These are phyloP conservation scores for Cybosia mesomella DNA, from an alignment of 2,888 invertebrate species.

Conservation along the genomic window DNA sequence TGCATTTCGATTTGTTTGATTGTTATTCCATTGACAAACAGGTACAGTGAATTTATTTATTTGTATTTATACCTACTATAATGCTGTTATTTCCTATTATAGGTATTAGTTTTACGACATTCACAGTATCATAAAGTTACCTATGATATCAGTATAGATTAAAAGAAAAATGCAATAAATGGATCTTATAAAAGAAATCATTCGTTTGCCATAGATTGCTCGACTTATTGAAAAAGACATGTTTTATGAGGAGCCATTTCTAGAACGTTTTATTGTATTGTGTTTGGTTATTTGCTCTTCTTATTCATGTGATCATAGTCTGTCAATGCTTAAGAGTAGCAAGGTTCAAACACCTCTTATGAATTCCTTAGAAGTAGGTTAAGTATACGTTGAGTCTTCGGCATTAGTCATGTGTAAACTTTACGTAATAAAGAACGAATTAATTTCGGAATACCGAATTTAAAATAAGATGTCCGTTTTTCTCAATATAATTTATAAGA, in stretches of 20 bases:
- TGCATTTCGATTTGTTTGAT: not conserved
- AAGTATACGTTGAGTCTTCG: constrained; percentile 4
- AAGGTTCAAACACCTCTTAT: constrained; percentile 21
- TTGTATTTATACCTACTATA: not conserved
- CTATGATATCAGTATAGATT: too few relatives aligned
- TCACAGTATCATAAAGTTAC: not conserved
- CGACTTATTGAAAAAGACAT: not conserved
- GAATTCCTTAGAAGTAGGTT: constrained; percentile 19
- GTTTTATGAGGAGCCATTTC: not conserved
- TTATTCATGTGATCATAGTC: constrained; percentile 11
- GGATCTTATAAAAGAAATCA: too few relatives aligned
- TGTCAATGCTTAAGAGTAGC: not conserved
- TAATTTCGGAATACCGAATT: not conserved
- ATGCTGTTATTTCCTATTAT: not conserved
- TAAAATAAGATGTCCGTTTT: not conserved
- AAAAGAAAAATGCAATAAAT: too few relatives aligned
- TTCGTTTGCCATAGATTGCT: not conserved
- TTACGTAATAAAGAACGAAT: not conserved
- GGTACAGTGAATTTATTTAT: not conserved
- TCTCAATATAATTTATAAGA: not conserved
- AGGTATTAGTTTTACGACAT: not conserved
- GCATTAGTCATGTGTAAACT: not conserved
- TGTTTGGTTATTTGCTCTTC: not conserved
- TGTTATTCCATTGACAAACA: constrained; percentile 2
- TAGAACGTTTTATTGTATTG: not conserved